Conservation (phyloP, 2,113 vertebrate species). For the Megaptera novaeangliae region DNA sequence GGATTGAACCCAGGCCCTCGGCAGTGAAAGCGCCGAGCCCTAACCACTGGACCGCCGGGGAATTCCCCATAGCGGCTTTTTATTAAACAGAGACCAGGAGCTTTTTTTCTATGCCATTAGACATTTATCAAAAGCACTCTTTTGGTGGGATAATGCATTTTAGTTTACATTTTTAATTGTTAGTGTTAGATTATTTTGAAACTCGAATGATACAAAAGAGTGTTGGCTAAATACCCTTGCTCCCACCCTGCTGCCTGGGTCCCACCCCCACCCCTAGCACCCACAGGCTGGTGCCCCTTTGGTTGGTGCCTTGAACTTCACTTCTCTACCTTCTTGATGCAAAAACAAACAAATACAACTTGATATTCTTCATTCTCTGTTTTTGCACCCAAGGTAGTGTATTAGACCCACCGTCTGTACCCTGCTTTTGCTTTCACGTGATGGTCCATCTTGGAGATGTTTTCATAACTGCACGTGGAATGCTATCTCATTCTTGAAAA, state of each 20-base stretch:
- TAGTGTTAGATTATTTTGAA: background rate
- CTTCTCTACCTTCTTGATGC: background rate
- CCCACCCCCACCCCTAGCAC: fast-evolving
- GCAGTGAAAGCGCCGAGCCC: background rate
- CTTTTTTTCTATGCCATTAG: background rate
- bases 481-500: background rate
- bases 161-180: background rate
- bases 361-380: background rate
- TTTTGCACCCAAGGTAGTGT: fast-evolving
- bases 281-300: background rate
- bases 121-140: background rate
- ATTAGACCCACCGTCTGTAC: fast-evolving
- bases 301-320: background rate
- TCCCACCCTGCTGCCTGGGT: background rate
- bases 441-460: background rate
- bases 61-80: background rate
- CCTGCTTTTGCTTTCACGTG: background rate
- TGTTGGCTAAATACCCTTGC: background rate
- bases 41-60: background rate
- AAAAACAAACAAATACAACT: background rate
- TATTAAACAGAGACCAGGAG: background rate
- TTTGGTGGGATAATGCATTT: background rate
- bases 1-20: background rate
- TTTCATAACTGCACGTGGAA: background rate
- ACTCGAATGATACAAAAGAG: no score